Evolutionary conservation across 1,140 invertebrate species (phyloP), one percentile per base, ranked within the genome.

Genomic region (Aphaenogaster floridana): DNA sequence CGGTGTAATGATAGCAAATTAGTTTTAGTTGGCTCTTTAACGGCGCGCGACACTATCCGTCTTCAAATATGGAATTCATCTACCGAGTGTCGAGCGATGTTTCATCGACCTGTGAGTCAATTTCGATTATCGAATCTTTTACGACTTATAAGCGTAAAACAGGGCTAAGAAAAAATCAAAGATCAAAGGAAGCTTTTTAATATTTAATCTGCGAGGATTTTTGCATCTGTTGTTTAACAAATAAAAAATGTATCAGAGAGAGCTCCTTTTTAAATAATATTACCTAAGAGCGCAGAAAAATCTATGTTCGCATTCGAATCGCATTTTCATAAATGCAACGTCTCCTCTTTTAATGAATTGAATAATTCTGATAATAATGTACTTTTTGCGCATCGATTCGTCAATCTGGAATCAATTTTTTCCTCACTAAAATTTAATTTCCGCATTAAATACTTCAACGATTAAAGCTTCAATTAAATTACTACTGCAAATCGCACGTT

Each of bases 11-110:
- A 84, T 74, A 61, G 57, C 80, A 84, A 84, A 84, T 84, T 84
- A 84, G 80, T 84, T 84, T 83, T 81, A 76, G 80, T 59, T 61
- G 69, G 80, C 42, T 84, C 80, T 84, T 84, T 84, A 84, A 84
- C 71, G 80, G 4, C 54, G 34, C 34, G 80, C 80, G 42, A 84
- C 80, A 74, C 69, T 63, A 76, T 84, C 45, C 8, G 45, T 13
- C 11, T 48, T 54, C 34, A 63, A 84, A 76, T 84, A 61, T 13
- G 57, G 34, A 11, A 61, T 76, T 83, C 36, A 50, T 48, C 48
- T 63, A 21, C 4, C 71, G 42, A 15, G 8, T 34, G 74, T 7
- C 15, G 48, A 45, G 6, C 28, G 34, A 50, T 3, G n/a, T 57
- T 80, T 79, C 13, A 39, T 28, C 66, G 11, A 66, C 39, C 11